Evolutionary conservation across 1,140 invertebrate genomes (phyloP), one percentile per base, ranked within the genome.

Genomic region (Asbolus verrucosus): DNA sequence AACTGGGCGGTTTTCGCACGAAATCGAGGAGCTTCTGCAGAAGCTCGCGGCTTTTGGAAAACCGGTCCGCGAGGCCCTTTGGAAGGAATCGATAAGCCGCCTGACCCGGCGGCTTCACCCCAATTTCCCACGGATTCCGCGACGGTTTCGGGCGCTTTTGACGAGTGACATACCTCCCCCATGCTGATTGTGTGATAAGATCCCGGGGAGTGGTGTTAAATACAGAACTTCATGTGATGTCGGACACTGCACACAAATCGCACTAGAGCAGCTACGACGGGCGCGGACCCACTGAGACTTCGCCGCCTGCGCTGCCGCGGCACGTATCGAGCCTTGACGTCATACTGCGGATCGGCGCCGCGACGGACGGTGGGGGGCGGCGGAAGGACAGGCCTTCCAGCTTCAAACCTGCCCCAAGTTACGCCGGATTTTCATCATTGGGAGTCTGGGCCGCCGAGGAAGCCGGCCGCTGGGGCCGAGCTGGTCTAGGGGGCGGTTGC

Each of bases 261-360:
- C 71, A 71, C 70, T 62, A 73, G 69, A 74, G 72, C 76, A 19
- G 9, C 30, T 9, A 62, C 41, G 72, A 78, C 79, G 76, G 77
- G 77, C 79, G 77, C 76, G 77, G 76, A 77, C 77, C 73, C 75
- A 79, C 78, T 79, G 70, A 68, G 68, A 76, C 60, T 66, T 65
- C 66, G 69, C 70, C 65, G 67, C 67, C 70, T 78, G 77, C 77
- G 79, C 78, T 72, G 75, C 66, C 77, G 75, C 76, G 75, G 74
- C 69, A 73, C 68, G 71, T 77, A 78, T 79, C 73, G 78, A 79
- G 75, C 77, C 66, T 71, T 79, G 76, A 80, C 79, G 79, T 80
- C 79, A 80, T 74, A 80, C 79, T 80, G 79, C 79, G 79, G 79
- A 79, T 73, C 74, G 70, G 69, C 71, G 72, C 71, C 74, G 72